Conservation (phyloP, 2,797 vertebrate genomes). For the Cyprinella venusta region DNA sequence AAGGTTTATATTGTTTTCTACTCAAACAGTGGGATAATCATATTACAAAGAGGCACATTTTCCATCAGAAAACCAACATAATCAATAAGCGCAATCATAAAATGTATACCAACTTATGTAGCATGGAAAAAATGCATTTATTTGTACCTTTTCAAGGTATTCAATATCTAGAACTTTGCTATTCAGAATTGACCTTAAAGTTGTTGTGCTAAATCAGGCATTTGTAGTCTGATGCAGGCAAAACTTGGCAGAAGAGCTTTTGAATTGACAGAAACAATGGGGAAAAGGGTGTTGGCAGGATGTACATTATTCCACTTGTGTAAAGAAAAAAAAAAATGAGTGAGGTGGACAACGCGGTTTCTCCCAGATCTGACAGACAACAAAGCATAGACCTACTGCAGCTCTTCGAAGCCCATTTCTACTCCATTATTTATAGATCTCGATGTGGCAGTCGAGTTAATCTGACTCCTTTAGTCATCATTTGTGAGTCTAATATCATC, state of each 20-base stretch:
- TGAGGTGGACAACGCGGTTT: slow-evolving; percentile 61
- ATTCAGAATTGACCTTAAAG: not conserved
- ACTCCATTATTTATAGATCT: slow-evolving; percentile 68
- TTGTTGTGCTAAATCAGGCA: not conserved
- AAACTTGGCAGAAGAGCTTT: not conserved
- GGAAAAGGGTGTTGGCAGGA: slow-evolving; percentile 47
- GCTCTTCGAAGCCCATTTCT: slow-evolving; percentile 67
- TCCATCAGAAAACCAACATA: not conserved
- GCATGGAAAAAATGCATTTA: not conserved
- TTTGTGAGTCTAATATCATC: slow-evolving; percentile 49
- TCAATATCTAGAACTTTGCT: not conserved
- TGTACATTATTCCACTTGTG: slow-evolving; percentile 64
- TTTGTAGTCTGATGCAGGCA: not conserved
- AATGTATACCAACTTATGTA: not conserved
- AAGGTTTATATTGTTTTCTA: not conserved
- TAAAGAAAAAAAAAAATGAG: slow-evolving; percentile 71
- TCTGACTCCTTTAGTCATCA: slow-evolving; percentile 69
- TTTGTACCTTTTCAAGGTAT: not conserved
- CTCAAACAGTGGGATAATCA: not conserved
- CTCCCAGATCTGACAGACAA: slow-evolving; percentile 68
- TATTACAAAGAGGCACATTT: not conserved
- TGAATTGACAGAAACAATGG: slow-evolving; percentile 46
- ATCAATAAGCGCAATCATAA: not conserved
- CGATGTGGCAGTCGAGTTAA: slow-evolving; percentile 66
- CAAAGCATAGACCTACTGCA: slow-evolving; percentile 67